Base-by-base conservation (phyloP, 1,140 invertebrate species). In the Drosophila ficusphila region DNA sequence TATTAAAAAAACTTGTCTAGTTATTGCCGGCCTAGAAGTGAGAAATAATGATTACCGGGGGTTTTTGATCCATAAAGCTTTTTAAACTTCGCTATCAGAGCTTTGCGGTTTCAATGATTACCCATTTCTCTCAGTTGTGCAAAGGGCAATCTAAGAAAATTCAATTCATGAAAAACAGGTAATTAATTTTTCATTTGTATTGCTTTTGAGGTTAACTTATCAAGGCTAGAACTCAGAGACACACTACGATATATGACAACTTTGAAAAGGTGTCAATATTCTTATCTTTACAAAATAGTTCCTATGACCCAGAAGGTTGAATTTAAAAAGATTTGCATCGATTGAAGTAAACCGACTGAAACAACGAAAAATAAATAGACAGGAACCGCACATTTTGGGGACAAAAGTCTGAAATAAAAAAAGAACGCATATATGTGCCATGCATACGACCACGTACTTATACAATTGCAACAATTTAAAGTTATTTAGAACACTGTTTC, bases 401-500 rank as follows among this genome's bases (percentile, higher is more conserved):
- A 53, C 56, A 72, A 34, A 38, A 54, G 41, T 64, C 49, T 16
- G 42, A 46, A 31, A 58, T 49, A 58, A 7, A 27, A 31, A 5
- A 11, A 6, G 11, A 36, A 41, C 14, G 14, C 18, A 46, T 4
- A 27, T 31, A 39, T 62, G 23, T 47, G 48, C n/a, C 23, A 18
- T 70, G 31, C 47, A 68, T 46, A 44, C 69, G n/a, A 19, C n/a
- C 53, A 36, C 48, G 57, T 31, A 49, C 42, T 3, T 41, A 42
- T 41, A 67, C 60, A 41, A 41, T 41, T 5, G n/a, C 54, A 72
- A 38, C 33, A 72, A 57, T 47, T 56, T 76, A 31, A 33, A 85
- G 71, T 44, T 85, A 85, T 85, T 85, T 85, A 76, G 79, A 58
- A 67, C 79, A 86, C 71, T 42, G 62, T 86, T 75, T 79, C 61